phyloP scores from a whole-genome alignment of 2,113 vertebrate genomes.

The Myiozetetes cayanensis region DNA sequence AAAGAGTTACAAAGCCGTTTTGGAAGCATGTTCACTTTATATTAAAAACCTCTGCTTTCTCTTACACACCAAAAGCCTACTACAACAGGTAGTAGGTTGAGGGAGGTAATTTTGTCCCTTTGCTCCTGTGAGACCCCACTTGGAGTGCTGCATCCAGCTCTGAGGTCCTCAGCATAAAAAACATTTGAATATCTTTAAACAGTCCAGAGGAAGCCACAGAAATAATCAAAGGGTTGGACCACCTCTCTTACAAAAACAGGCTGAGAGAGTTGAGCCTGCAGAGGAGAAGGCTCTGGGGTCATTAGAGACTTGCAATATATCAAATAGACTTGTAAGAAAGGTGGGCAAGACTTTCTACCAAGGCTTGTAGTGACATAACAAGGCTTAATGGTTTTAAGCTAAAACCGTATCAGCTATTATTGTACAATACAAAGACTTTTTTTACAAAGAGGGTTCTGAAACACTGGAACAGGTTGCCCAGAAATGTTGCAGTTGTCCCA shows the following conservation, averaged over 20 bases:
- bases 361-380: background rate
- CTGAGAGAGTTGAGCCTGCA: background rate
- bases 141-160: background rate
- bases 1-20: no score
- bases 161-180: background rate
- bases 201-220: background rate
- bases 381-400: background rate
- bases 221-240: background rate
- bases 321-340: background rate
- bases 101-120: background rate
- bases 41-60: no score
- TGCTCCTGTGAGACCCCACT: background rate
- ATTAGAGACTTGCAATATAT: background rate
- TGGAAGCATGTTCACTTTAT: no score
- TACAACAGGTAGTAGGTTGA: no score
- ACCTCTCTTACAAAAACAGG: background rate
- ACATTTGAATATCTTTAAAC: background rate
- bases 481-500: background rate
- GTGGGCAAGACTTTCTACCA: background rate
- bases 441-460: background rate
- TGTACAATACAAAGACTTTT: background rate
- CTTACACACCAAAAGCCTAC: no score
- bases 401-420: background rate
- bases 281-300: background rate
- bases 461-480: rapidly evolving